phyloP scores from a whole-genome alignment of 2,888 invertebrate species.

The Agriopis aurantiaria region DNA sequence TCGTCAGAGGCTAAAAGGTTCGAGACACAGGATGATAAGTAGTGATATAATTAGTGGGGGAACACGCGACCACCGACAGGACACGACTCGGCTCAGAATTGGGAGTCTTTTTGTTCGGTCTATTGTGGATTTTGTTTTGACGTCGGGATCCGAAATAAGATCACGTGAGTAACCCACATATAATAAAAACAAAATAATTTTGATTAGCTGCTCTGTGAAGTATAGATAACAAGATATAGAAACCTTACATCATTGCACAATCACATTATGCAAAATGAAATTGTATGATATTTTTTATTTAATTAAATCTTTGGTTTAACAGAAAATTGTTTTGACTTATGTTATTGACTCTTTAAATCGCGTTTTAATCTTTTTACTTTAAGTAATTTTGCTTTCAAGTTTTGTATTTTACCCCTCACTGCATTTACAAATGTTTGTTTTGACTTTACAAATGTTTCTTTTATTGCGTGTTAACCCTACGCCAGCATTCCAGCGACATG shows the following conservation, averaged over 20 bases:
- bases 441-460: slow-evolving; percentile 15
- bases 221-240: too few species aligned
- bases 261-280: too few species aligned
- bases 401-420: background rate
- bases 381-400: background rate
- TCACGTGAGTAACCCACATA: too few species aligned
- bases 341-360: too few species aligned
- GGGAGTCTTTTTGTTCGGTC: slow-evolving; percentile 25
- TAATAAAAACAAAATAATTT: too few species aligned
- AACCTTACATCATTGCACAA: too few species aligned
- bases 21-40: slow-evolving; percentile 74
- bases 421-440: background rate
- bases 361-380: too few species aligned
- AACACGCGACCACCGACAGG: slow-evolving; percentile 79
- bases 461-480: slow-evolving; percentile 37
- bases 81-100: slow-evolving; percentile 52
- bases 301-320: too few species aligned
- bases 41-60: slow-evolving; percentile 74
- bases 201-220: too few species aligned
- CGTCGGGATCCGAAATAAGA: too few species aligned
- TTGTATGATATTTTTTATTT: background rate
- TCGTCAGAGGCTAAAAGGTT: slow-evolving; percentile 80
- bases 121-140: slow-evolving; percentile 1
- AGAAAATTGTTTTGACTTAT: too few species aligned
- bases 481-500: slow-evolving; percentile 69